Conservation (phyloP, 1,140 invertebrate genomes). For the Bradysia coprophila region DNA sequence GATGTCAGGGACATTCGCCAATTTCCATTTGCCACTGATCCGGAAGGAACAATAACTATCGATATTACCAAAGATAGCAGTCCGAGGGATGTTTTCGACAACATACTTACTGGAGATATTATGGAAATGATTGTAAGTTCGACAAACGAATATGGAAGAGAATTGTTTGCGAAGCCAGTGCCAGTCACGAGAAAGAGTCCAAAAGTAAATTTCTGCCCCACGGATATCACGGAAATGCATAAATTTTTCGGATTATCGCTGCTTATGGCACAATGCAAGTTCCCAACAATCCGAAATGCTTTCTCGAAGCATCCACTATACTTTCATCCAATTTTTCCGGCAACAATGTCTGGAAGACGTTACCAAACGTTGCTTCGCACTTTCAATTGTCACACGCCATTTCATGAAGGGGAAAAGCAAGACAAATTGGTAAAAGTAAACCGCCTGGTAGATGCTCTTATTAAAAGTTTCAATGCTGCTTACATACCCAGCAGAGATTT, state of each 20-base stretch:
- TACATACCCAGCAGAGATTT: conserved; percentile 4
- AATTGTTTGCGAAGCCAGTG: no score
- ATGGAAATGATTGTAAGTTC: no score
- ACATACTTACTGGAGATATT: no score
- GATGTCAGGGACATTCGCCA: no score
- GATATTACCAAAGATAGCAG: no score
- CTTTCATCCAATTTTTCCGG: conserved; percentile 13
- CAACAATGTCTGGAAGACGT: conserved; percentile 12
- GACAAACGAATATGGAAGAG: no score
- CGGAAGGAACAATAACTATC: no score
- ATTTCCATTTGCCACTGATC: no score
- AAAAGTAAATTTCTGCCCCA: no score
- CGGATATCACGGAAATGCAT: conserved; percentile 10
- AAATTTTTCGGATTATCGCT: conserved; percentile 13
- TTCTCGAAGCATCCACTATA: conserved; percentile 11
- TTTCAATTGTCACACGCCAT: no score
- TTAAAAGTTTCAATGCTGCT: background rate
- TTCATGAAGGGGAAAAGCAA: conserved; percentile 8
- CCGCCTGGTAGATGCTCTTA: conserved; percentile 1
- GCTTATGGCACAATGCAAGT: conserved; percentile 10
- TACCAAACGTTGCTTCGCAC: conserved; percentile 13
- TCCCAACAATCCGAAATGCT: conserved; percentile 8
- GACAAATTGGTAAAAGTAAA: conserved; percentile 4
- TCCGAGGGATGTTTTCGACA: no score
- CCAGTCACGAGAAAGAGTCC: no score